Conservation (phyloP, 1,140 invertebrate genomes). For the Platyscapa corneri region DNA sequence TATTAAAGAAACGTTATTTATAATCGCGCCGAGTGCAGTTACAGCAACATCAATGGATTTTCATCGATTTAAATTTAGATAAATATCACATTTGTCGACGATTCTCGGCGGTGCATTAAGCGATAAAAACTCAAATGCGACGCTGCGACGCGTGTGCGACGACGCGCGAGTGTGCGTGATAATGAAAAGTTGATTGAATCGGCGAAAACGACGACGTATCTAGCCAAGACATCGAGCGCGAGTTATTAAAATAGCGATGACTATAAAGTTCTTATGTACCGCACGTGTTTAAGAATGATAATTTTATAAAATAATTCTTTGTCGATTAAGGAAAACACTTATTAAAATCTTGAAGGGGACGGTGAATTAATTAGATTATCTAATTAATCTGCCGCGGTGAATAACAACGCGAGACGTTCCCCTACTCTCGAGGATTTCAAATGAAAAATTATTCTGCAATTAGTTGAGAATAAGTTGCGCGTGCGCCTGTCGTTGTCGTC, state of each 20-base stretch:
- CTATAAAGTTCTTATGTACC: background rate
- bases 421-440: background rate
- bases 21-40: background rate
- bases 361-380: slow-evolving; percentile 30
- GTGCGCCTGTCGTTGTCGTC: background rate
- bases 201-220: no score
- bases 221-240: no score
- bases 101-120: background rate
- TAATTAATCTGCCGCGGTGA: background rate
- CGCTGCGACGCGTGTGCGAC: no score
- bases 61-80: slow-evolving; percentile 18
- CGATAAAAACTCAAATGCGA: no score
- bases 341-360: slow-evolving; percentile 13
- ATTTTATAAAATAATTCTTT: slow-evolving; percentile 13
- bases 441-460: background rate
- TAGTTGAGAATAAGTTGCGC: background rate
- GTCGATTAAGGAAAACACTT: slow-evolving; percentile 1
- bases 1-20: background rate
- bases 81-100: slow-evolving; percentile 2
- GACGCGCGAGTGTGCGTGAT: background rate
- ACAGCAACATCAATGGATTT: background rate
- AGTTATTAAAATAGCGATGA: slow-evolving; percentile 38
- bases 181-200: slow-evolving; percentile 32
- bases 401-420: background rate
- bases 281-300: background rate